Evolutionary conservation across 2,113 vertebrate genomes (phyloP).

Genomic region (Callaeas wilsoni): DNA sequence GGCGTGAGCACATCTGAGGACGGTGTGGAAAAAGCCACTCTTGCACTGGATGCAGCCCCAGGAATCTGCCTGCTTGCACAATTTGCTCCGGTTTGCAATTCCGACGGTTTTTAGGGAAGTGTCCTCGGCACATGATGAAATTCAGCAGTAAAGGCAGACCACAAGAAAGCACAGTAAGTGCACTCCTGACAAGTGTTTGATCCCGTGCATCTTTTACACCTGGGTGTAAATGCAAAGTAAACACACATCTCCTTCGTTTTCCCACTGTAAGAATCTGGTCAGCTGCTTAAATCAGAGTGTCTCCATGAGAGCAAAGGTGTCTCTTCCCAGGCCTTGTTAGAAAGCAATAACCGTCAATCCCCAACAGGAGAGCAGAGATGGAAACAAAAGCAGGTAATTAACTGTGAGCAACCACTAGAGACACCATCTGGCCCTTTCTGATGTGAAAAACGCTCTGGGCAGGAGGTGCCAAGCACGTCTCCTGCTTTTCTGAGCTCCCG

Average conservation of each 20-base stretch:
- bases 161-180: not conserved
- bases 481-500: not conserved
- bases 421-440: constrained; percentile 2
- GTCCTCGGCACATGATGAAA: not conserved
- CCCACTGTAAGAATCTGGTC: not conserved
- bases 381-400: constrained; percentile 44
- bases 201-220: not conserved
- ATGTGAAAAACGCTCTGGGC: not conserved
- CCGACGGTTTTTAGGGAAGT: not conserved
- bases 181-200: too few relatives aligned
- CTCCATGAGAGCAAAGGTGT: not conserved
- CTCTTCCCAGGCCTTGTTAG: not conserved
- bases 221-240: not conserved
- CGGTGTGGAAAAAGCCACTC: not conserved
- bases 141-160: not conserved
- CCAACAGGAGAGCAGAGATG: not conserved
- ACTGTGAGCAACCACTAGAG: not conserved
- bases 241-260: not conserved
- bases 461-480: not conserved
- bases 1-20: fast-evolving
- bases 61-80: constrained; percentile 38
- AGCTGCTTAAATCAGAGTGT: not conserved
- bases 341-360: not conserved
- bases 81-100: not conserved
- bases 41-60: not conserved